Percentiles rank a stretch among this genome's conserved stretches.
These are phyloP conservation scores for Neodiprion pinetum DNA, from an alignment of 1,140 invertebrate species.

Conservation along the genomic window DNA sequence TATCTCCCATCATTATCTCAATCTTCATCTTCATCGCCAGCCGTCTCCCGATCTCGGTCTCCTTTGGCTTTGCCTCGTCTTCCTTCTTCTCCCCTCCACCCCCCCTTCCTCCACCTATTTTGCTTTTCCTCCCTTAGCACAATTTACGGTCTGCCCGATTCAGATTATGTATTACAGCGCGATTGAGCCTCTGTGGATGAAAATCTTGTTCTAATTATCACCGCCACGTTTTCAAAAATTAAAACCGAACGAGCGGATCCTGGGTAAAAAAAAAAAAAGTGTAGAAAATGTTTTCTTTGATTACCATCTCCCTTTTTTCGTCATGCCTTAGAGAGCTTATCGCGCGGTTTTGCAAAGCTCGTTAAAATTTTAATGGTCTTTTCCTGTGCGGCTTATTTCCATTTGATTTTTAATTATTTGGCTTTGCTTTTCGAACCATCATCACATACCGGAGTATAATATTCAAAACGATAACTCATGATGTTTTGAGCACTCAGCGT, in stretches of 20 bases:
- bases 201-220: neutral
- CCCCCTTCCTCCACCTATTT: constrained; percentile 14
- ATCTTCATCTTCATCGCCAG: constrained; percentile 46
- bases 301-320: too few species aligned
- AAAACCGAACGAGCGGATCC: neutral
- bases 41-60: constrained; percentile 32
- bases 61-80: constrained; percentile 8
- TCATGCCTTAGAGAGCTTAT: too few species aligned
- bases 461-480: too few species aligned
- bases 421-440: too few species aligned
- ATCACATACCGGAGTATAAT: too few species aligned
- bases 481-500: too few species aligned
- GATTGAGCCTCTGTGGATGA: neutral
- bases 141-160: constrained; percentile 13
- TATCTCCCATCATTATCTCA: constrained; percentile 43
- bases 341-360: too few species aligned
- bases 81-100: constrained; percentile 24
- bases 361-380: too few species aligned
- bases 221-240: neutral
- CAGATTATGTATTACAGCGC: neutral
- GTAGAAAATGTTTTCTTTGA: neutral
- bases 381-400: too few species aligned
- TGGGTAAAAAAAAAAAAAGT: neutral
- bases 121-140: constrained; percentile 30
- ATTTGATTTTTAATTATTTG: too few species aligned